Base-by-base conservation (phyloP, 1,140 invertebrate species). In the Melitaea cinxia region DNA sequence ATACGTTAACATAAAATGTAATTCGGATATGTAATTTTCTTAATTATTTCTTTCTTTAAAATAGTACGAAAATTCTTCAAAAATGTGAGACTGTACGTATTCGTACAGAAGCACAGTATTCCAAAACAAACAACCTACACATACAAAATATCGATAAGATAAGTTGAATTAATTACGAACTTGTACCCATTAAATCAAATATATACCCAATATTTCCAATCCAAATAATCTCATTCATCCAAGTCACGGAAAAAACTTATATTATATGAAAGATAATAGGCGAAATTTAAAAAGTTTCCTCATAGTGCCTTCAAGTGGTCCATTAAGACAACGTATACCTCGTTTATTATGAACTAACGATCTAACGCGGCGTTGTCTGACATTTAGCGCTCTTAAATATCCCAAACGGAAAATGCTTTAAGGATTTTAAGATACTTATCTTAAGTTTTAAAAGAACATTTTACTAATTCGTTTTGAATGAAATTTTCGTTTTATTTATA, bases 291-390 rank as follows among this genome's bases (percentile, higher is more conserved):
- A 54, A 54, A 54, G 14, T 54, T 54, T 17, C 28, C 50, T 10
- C 17, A 53, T 45, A 54, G 14, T 54, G 35, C 15, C 28, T 53
- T 19, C 24, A 53, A 53, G 50, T 15, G n/a, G 24, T 26, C 28
- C 50, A 53, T 53, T 47, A 47, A 23, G n/a, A 54, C 52, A 54
- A 54, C 9, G 33, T 54, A 54, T 54, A 35, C 28, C 28, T 54
- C 52, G 33, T 54, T 54, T 54, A 17, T 54, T 33, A 17, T 24
- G 15, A 12, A 35, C 52, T 54, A 54, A 54, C 19, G 52, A 30
- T 19, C 52, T 19, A 19, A 12, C 28, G 26, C 52, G 26, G 52
- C 52, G 52, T 54, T 54, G 52, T 30, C 33, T 54, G 33, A 54
- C 52, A 9, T 33, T 35, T 35, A 54, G 35, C 35, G 52, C 26